Evolutionary conservation across 2,797 vertebrate genomes (phyloP).

Genomic region (Amazona ochrocephala): DNA sequence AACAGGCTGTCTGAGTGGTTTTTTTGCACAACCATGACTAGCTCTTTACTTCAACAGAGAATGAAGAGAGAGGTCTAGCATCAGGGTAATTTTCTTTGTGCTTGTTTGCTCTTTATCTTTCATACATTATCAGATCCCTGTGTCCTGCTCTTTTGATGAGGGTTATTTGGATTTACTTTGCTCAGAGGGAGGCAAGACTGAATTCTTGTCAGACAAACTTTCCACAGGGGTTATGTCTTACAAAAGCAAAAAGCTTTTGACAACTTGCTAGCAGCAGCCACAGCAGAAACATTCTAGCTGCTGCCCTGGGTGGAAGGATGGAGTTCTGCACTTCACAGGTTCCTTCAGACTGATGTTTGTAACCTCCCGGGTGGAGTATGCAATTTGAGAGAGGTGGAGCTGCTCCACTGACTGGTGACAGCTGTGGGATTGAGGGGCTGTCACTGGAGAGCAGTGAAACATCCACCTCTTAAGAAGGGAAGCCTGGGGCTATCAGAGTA

Average conservation of each 20-base stretch:
- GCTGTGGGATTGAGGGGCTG: constrained; percentile 7
- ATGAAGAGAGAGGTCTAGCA: background rate
- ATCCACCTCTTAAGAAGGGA: background rate
- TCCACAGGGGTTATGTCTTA: background rate
- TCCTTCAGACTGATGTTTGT: background rate
- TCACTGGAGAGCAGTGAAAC: background rate
- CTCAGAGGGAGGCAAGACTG: background rate
- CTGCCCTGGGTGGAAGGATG: background rate
- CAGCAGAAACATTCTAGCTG: background rate
- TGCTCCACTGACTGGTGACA: background rate
- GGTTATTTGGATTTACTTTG: background rate
- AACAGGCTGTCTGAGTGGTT: background rate
- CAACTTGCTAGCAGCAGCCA: background rate
- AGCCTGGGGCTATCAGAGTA: background rate
- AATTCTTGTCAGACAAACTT: background rate
- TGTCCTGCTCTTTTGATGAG: background rate
- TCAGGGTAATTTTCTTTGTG: background rate
- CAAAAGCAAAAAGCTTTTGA: background rate
- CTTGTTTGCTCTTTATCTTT: background rate
- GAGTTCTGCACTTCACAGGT: background rate
- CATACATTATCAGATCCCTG: fast-evolving
- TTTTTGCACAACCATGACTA: background rate
- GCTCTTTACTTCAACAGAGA: background rate
- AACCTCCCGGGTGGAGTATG: background rate
- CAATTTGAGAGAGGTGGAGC: background rate